A percentile compares a stretch with the other conserved stretches of the same genome.
phyloP scores from a whole-genome alignment of 1,140 invertebrate genomes.

The Caenorhabditis latens region DNA sequence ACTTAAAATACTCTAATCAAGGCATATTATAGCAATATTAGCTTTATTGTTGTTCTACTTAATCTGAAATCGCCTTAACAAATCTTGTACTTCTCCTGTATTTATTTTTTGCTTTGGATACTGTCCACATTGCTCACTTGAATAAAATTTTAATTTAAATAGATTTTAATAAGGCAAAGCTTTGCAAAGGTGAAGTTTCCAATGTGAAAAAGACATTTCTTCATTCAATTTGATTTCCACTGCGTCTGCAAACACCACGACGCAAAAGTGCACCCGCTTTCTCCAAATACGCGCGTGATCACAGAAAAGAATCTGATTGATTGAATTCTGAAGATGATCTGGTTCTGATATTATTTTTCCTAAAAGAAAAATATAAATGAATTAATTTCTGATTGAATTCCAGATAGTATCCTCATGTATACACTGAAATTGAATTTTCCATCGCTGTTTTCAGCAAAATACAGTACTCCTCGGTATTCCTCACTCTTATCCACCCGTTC shows the following conservation, averaged over 20 bases:
- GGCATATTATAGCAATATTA: not conserved
- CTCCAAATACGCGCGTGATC: not conserved
- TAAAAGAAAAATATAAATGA: too few species aligned
- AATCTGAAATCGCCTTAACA: not conserved
- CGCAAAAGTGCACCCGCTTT: not conserved
- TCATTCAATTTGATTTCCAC: too few species aligned
- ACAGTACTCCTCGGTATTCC: too few species aligned
- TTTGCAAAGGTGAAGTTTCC: too few species aligned
- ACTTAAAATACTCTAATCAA: not conserved
- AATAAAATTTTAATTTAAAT: not conserved
- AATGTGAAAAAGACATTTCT: too few species aligned
- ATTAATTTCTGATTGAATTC: too few species aligned
- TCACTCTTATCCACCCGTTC: not conserved
- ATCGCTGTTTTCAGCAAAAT: not conserved
- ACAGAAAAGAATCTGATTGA: not conserved
- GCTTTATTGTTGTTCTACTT: not conserved
- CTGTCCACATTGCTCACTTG: not conserved
- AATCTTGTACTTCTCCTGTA: not conserved
- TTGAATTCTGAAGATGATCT: not conserved
- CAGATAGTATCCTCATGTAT: too few species aligned
- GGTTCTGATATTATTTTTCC: not conserved
- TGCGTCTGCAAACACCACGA: conserved; percentile 10
- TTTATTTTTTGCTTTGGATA: not conserved
- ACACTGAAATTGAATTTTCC: too few species aligned
- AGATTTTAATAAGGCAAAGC: too few species aligned